Base-by-base conservation (phyloP, 2,888 invertebrate genomes). In the Drosophila mayaguana region DNA sequence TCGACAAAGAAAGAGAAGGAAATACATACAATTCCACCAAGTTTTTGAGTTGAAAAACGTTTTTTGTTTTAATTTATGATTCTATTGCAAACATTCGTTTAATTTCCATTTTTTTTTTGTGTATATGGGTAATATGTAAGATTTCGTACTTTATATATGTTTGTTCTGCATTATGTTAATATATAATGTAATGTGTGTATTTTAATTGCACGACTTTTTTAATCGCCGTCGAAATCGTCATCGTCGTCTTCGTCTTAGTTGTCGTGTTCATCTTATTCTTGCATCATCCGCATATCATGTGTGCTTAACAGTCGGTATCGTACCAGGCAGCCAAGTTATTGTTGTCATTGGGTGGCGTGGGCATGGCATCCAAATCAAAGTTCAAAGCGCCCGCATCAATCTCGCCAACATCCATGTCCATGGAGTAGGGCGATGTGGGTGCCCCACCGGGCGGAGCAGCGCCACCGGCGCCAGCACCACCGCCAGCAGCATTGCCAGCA, bases 311-410 rank as follows among this genome's bases (percentile, higher is more conserved):
- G 94, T 98, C 98, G 81, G 98, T 98, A 94, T 98, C 98, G 94
- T 98, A 98, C 98, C 98, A 98, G 89, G 98, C 98, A 80, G 98
- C 97, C 86, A 97, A 96, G 93, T 97, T 97, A 93, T 96, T 97
- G 94, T 97, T 97, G 93, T 97, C 97, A 90, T 96, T 96, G 51
- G 97, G 97, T 69, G 98, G 98, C 89, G 96, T 95, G 71, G 95
- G 95, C 91, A 95, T 94, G 91, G 96, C 96, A 91, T 95, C 95
- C 89, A 95, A 94, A 92, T 97, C 97, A 91, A 97, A 97, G 91
- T 96, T 96, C 85, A 96, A 94, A 91, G 96, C 96, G 80, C 94
- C 94, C 55, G 96, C 95, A 83, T 96, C 95, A 80, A 96, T 96
- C 76, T 95, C 95, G 82, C 96, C 96, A 75, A 97, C 96, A 91